Base-by-base conservation (phyloP, 2,797 vertebrate genomes). In the Macrochelys suwanniensis region DNA sequence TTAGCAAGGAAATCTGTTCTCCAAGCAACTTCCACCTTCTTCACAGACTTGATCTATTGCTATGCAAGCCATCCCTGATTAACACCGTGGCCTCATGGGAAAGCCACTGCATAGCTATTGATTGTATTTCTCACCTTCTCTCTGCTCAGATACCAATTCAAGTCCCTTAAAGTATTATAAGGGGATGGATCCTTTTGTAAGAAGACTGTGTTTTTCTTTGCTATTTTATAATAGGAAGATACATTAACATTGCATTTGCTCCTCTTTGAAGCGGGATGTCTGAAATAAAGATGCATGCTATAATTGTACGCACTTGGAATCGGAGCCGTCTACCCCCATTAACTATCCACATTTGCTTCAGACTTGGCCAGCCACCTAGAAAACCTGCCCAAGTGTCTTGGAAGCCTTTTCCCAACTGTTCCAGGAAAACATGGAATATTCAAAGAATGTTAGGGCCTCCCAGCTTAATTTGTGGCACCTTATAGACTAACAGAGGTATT, bases 391-490 rank as follows among this genome's bases (percentile, higher is more conserved):
- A 97, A 89, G 91, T 79, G 94, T 92, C 95, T 91, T 97, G 96
- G 96, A 97, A 95, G 96, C 84, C 25, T 80, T 79, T 31, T 26
- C 90, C 90, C 83, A 74, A 8, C 78, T 81, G 96, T 98, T 98
- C 96, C 96, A 97, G 96, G 97, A 97, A 97, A 94, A 97, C 88
- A 96, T 91, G 95, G 96, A 93, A 89, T 94, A 96, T 95, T 96
- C 91, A 92, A 87, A 89, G 96, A 97, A 97, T 94, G 91, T 45
- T 89, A 89, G 92, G 94, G 94, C 89, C 92, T 97, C 96, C 90
- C 77, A 0, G 89, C 95, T 88, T 87, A 86, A 71, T 95, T 96
- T 97, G 95, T 95, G n/a, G n/a, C n/a, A n/a, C n/a, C n/a, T n/a
- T n/a, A n/a, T n/a, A n/a, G n/a, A n/a, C n/a, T n/a, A n/a, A n/a